A percentile compares a stretch with the other conserved stretches of the same genome.
phyloP scores from a whole-genome alignment of 2,797 vertebrate species.

The Pteropus rufus region DNA sequence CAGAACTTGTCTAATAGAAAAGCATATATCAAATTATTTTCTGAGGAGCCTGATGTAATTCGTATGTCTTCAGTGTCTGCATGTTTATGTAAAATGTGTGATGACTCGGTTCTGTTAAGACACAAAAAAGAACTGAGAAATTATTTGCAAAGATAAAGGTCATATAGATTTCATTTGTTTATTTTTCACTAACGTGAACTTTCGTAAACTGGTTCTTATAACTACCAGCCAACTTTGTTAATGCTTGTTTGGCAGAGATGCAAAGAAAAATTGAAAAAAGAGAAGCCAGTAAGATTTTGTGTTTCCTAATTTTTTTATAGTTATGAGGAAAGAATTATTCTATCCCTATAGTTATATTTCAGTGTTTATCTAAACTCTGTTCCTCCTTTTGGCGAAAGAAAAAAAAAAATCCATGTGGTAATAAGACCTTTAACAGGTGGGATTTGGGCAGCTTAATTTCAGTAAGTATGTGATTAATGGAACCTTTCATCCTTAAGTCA shows the following conservation, averaged over 20 bases:
- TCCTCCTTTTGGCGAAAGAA: background rate
- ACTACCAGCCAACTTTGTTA: conserved; percentile 17
- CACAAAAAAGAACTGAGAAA: background rate
- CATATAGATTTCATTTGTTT: conserved; percentile 42
- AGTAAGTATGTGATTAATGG: background rate
- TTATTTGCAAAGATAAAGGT: conserved; percentile 24
- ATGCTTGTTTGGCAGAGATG: conserved; percentile 33
- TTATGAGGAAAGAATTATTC: conserved; percentile 38
- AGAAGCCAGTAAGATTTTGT: conserved; percentile 16
- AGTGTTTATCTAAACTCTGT: conserved; percentile 29
- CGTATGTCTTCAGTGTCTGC: background rate
- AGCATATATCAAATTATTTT: background rate
- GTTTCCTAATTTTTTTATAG: conserved; percentile 41
- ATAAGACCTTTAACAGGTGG: background rate
- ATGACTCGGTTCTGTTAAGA: background rate
- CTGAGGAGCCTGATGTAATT: background rate
- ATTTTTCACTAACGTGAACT: conserved; percentile 20
- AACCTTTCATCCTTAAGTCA: conserved; percentile 18
- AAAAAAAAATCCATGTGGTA: background rate
- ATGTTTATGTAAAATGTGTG: background rate
- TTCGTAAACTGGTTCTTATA: conserved; percentile 40
- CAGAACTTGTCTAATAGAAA: background rate
- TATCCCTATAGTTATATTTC: conserved; percentile 17
- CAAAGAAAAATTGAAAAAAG: conserved; percentile 42
- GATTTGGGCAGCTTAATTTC: background rate